A percentile compares a stretch with the other conserved stretches of the same genome.
Evolutionary conservation across 2,888 invertebrate species (phyloP).

Genomic region (Xiphydria camelus): DNA sequence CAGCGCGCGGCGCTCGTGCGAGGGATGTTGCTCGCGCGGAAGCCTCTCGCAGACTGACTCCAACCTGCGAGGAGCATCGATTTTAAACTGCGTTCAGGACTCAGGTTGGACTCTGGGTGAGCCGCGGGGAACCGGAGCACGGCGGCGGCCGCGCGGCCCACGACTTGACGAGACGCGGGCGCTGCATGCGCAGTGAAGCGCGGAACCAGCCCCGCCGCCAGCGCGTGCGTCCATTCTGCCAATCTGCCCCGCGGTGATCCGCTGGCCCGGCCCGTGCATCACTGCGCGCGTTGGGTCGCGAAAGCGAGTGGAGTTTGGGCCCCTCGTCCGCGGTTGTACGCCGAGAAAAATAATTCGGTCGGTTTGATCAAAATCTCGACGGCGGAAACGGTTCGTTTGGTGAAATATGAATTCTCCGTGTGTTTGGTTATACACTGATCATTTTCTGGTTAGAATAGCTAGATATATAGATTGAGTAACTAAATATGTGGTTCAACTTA

Average conservation of each 20-base stretch:
- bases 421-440: no score
- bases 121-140: constrained; percentile 27
- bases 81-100: constrained; percentile 40
- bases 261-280: constrained; percentile 3
- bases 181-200: constrained; percentile 39
- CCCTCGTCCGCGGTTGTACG: not conserved
- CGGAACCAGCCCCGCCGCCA: constrained; percentile 19
- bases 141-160: constrained; percentile 18
- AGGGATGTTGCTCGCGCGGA: constrained; percentile 35
- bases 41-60: constrained; percentile 47
- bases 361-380: no score
- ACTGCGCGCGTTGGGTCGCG: not conserved
- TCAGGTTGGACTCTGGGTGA: constrained; percentile 23
- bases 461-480: no score
- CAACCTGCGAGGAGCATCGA: constrained; percentile 49
- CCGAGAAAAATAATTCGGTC: no score
- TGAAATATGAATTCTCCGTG: no score
- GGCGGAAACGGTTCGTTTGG: no score
- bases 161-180: constrained; percentile 18
- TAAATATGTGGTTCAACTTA: no score
- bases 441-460: no score
- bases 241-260: constrained; percentile 6
- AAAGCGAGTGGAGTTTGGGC: no score
- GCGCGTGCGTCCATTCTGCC: not conserved
- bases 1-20: no score